phyloP scores from a whole-genome alignment of 2,113 vertebrate species.

The Ochotona curzoniae region DNA sequence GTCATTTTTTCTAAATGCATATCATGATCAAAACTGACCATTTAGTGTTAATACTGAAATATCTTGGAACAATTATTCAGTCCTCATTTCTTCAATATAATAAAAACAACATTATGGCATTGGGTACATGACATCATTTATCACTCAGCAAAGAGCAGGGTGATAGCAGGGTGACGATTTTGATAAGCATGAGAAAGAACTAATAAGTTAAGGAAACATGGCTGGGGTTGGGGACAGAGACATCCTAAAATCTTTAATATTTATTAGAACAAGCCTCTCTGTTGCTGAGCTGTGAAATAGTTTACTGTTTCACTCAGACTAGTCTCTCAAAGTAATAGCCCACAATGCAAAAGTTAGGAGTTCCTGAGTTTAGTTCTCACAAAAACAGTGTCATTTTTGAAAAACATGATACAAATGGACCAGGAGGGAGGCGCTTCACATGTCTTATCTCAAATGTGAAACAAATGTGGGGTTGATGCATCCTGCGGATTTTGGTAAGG shows the following conservation, averaged over 20 bases:
- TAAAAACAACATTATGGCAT: constrained; percentile 17
- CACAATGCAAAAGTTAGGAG: constrained; percentile 60
- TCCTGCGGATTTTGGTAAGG: constrained; percentile 51
- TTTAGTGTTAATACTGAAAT: not conserved
- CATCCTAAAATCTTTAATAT: not conserved
- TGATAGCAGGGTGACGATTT: not conserved
- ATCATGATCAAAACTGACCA: constrained; percentile 6
- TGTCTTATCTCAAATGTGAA: constrained; percentile 35
- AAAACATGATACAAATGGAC: not conserved
- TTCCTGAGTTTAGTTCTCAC: not conserved
- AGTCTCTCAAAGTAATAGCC: constrained; percentile 62
- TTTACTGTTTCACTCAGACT: constrained; percentile 47
- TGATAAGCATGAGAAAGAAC: constrained; percentile 21
- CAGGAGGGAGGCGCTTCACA: constrained; percentile 24
- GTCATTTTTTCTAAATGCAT: not conserved
- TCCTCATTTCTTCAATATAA: constrained; percentile 22
- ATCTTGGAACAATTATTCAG: not conserved
- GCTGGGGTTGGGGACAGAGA: not conserved
- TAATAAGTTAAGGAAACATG: not conserved
- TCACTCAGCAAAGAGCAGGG: not conserved
- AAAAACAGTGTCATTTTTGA: constrained; percentile 41
- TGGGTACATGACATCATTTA: constrained; percentile 8
- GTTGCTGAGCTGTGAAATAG: not conserved
- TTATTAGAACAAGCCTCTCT: not conserved
- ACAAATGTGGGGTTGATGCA: not conserved